Base-by-base conservation (phyloP, 2,888 invertebrate genomes). In the Melanotus villosus region DNA sequence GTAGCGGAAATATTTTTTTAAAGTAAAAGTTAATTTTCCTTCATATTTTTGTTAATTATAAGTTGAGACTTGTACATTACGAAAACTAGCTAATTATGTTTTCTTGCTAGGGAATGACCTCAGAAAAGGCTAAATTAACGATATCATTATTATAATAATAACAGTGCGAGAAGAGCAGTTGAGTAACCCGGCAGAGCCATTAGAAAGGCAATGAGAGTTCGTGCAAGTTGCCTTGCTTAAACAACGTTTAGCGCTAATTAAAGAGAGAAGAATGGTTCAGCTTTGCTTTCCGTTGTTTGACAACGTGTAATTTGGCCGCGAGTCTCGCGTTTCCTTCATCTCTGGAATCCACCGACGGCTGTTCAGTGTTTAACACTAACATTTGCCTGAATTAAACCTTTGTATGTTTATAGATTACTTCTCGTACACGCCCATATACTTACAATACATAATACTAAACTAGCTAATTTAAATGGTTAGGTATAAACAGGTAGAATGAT, bases 301-400 rank as follows among this genome's bases (percentile, higher is more conserved):
- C 77, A 78, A 77, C 75, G 73, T 78, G 75, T 78, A 77, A 78
- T 78, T 78, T 78, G 77, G 71, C 74, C 74, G 74, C 74, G 52
- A 71, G 75, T 66, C 70, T 68, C 47, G 64, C 71, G 71, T 74
- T 74, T 74, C 68, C 74, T 73, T 68, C 71, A 66, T 72, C 68
- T 68, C 65, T 72, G 76, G 74, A 76, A 75, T 77, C 75, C 73
- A 76, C 77, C 76, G 72, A 69, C 75, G 76, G 77, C 76, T 77
- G 75, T 77, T 76, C 73, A 73, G 67, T 67, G 70, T 71, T 78
- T 77, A 76, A 75, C 75, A 73, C 75, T 78, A 72, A 70, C 74
- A 75, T 73, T 71, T 75, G 76, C 76, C 73, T 71, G 71, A 74
- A 73, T 76, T 73, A 73, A 77, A 75, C 75, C 72, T 68, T 70